Evolutionary conservation across 2,888 invertebrate genomes (phyloP).

Genomic region (Hemaris fuciformis): DNA sequence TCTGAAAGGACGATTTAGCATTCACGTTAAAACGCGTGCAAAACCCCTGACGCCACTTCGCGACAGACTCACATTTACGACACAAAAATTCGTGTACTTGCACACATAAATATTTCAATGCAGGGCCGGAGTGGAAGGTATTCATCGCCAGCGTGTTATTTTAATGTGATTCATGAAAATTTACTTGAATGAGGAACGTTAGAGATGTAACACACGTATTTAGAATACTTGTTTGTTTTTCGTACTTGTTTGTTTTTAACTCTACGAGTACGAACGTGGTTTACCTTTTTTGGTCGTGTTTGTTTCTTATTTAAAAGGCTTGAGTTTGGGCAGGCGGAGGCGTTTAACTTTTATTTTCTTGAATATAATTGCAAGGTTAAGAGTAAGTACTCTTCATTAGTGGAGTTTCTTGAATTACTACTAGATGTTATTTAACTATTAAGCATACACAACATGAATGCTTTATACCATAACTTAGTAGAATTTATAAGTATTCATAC

Average conservation of each 20-base stretch:
- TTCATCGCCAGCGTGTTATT: conserved; percentile 54
- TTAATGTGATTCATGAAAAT: conserved; percentile 56
- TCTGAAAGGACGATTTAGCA: conserved; percentile 14
- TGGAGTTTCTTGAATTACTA: too few relatives aligned
- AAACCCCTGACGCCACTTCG: conserved; percentile 14
- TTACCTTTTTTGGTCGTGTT: background rate
- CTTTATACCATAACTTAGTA: too few relatives aligned
- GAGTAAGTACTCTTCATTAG: too few relatives aligned
- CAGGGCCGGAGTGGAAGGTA: conserved; percentile 43
- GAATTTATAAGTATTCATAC: too few relatives aligned
- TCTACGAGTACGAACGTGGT: background rate
- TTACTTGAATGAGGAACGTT: conserved; percentile 30
- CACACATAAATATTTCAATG: conserved; percentile 55
- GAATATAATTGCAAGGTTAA: too few relatives aligned
- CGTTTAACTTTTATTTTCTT: background rate
- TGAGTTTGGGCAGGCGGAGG: background rate
- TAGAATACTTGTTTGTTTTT: background rate
- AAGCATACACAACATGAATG: too few relatives aligned
- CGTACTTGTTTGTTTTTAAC: too few relatives aligned
- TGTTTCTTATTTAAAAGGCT: background rate
- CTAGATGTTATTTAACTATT: too few relatives aligned
- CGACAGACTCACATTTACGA: conserved; percentile 26
- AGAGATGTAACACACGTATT: background rate
- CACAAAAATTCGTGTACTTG: conserved; percentile 37
- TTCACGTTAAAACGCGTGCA: conserved; percentile 16